A percentile compares a stretch with the other conserved stretches of the same genome.
phyloP scores from a whole-genome alignment of 2,888 invertebrate species.

The Zygaena filipendulae region DNA sequence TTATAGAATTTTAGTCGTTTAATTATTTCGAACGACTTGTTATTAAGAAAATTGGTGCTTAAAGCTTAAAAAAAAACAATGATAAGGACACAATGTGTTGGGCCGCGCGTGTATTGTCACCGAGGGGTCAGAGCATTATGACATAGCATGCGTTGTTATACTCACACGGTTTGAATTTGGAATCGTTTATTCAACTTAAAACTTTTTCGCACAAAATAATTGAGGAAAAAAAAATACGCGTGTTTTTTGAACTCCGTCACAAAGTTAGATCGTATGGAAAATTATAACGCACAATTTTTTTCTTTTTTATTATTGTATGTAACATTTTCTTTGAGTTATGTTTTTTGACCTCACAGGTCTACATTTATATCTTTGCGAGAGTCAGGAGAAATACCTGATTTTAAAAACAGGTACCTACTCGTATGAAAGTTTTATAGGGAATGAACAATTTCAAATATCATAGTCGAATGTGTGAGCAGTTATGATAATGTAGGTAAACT shows the following conservation, averaged over 20 bases:
- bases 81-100: conserved; percentile 40
- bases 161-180: conserved; percentile 29
- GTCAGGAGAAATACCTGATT: too few relatives aligned
- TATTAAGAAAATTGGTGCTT: conserved; percentile 70
- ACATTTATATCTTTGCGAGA: too few relatives aligned
- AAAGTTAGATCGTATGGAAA: conserved; percentile 11
- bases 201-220: too few relatives aligned
- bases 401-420: too few relatives aligned
- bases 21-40: conserved; percentile 70
- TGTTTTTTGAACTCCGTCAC: conserved; percentile 11
- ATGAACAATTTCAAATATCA: too few relatives aligned
- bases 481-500: conserved; percentile 68
- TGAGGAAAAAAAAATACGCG: too few relatives aligned
- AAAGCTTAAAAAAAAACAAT: conserved; percentile 62
- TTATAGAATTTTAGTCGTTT: conserved; percentile 69
- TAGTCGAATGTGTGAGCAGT: conserved; percentile 41
- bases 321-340: too few relatives aligned
- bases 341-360: too few relatives aligned
- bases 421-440: too few relatives aligned
- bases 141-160: conserved; percentile 68
- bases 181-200: conserved; percentile 32
- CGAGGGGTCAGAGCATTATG: conserved; percentile 56
- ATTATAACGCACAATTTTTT: too few relatives aligned
- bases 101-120: conserved; percentile 60
- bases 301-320: too few relatives aligned